Conservation (phyloP, 1,140 invertebrate genomes). For the Octopus bimaculoides region DNA sequence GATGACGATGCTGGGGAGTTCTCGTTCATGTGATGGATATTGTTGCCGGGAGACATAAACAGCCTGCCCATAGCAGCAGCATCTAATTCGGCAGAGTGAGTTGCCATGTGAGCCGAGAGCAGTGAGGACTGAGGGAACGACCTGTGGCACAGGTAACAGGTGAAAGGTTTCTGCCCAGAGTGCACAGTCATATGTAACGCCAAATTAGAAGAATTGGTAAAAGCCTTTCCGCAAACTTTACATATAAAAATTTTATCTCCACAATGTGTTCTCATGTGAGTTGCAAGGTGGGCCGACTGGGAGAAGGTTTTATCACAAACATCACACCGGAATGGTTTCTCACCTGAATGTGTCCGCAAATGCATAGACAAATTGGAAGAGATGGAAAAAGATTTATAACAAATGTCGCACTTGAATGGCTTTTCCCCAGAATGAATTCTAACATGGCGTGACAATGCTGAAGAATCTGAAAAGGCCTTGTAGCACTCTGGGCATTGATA, state of each 20-base stretch:
- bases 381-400: conserved; percentile 20
- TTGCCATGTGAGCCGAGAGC: neutral
- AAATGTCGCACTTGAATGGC: conserved; percentile 77
- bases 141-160: conserved; percentile 12
- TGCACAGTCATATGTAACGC: neutral
- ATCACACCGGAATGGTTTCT: conserved; percentile 89
- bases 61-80: neutral
- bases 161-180: conserved; percentile 13
- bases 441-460: conserved; percentile 26
- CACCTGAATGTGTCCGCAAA: conserved; percentile 87
- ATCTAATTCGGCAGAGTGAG: conserved; percentile 14
- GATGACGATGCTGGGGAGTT: neutral
- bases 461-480: conserved; percentile 21
- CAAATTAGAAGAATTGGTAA: neutral
- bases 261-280: conserved; percentile 78
- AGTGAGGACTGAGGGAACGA: neutral
- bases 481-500: conserved; percentile 60
- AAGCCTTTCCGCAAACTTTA: neutral
- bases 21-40: neutral
- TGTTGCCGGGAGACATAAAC: neutral
- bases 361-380: conserved; percentile 64
- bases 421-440: conserved; percentile 26
- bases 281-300: conserved; percentile 76
- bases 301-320: conserved; percentile 87
- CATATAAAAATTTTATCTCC: neutral